Percentiles rank a stretch among this genome's conserved stretches.
Conservation (phyloP, 2,888 invertebrate genomes). For the Meteorus cinctellus region DNA sequence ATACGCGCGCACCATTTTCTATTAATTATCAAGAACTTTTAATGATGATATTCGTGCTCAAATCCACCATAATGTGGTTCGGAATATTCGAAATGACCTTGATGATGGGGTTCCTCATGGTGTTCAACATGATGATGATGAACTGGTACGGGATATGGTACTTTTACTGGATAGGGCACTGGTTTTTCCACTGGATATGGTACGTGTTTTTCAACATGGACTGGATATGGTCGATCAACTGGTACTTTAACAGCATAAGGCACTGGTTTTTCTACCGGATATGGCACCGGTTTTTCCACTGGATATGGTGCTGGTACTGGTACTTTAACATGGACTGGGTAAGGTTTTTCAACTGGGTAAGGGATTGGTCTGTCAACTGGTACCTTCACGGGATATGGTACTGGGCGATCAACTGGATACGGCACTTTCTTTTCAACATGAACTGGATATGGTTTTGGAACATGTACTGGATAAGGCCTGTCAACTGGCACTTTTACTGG, state of each 20-base stretch:
- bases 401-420: conserved; percentile 69
- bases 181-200: conserved; percentile 77
- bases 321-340: conserved; percentile 79
- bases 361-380: conserved; percentile 80
- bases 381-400: conserved; percentile 57
- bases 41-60: conserved; percentile 43
- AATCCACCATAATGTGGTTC: conserved; percentile 48
- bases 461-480: conserved; percentile 80
- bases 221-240: conserved; percentile 79
- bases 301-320: conserved; percentile 83
- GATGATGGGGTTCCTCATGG: conserved; percentile 47
- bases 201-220: conserved; percentile 75
- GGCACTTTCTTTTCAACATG: conserved; percentile 75
- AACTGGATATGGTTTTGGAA: conserved; percentile 83
- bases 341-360: conserved; percentile 82
- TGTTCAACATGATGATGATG: conserved; percentile 58
- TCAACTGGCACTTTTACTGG: conserved; percentile 77
- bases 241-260: conserved; percentile 79
- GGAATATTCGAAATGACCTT: conserved; percentile 51
- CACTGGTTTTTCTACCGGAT: conserved; percentile 80
- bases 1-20: background rate
- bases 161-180: conserved; percentile 80
- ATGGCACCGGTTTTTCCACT: conserved; percentile 76
- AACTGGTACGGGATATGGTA: conserved; percentile 78
- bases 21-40: background rate